A percentile compares a stretch with the other conserved stretches of the same genome.
Conservation (phyloP, 2,888 invertebrate species). For the Julus scandinavius region DNA sequence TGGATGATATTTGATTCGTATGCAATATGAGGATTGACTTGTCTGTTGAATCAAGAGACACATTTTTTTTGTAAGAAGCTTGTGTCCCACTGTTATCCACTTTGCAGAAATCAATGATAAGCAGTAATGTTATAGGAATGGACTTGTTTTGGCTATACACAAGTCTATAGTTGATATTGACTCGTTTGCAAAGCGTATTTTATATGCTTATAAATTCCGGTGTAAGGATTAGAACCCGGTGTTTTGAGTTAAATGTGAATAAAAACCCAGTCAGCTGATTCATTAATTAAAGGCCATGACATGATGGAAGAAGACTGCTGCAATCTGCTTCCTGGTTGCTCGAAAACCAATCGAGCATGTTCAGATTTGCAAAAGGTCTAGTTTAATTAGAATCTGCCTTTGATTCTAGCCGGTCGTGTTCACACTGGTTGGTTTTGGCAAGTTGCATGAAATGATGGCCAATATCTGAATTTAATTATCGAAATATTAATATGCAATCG, state of each 20-base stretch:
- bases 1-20: no score
- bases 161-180: background rate
- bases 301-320: background rate
- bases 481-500: background rate
- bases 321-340: constrained; percentile 19
- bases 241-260: constrained; percentile 7
- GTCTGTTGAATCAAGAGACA: no score
- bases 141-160: background rate
- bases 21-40: no score
- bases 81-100: background rate
- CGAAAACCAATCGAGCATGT: constrained; percentile 14
- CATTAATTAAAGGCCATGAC: constrained; percentile 32
- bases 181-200: background rate
- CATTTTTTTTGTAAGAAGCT: background rate
- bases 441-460: background rate
- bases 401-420: background rate
- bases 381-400: constrained; percentile 34
- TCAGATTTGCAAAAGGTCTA: background rate
- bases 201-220: background rate
- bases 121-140: background rate
- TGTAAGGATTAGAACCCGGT: background rate
- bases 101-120: background rate
- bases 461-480: background rate
- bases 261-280: constrained; percentile 5
- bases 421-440: background rate